Base-by-base conservation (phyloP, 2,113 vertebrate species). In the Lamprologus ornatipinnis region DNA sequence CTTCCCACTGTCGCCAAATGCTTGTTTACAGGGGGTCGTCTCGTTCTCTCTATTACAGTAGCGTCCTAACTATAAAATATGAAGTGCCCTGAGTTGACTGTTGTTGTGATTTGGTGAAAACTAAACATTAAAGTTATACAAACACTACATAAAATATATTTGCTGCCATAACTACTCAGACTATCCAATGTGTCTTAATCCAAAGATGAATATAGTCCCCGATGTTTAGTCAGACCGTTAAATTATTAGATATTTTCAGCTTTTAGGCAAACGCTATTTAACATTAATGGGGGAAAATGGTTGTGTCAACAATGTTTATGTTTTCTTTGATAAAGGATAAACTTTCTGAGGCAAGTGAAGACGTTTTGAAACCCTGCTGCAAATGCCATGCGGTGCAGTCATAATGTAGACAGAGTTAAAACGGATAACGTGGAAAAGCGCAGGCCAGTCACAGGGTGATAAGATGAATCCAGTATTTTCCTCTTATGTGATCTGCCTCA, bases 381-480 rank as follows among this genome's bases (percentile, higher is more conserved):
- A 80, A 70, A 78, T 65, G 60, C 51, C 13, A 19, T 14, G 4
- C 15, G 19, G 37, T 5, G 5, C 73, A 80, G 6, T 60, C 37
- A 83, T 23, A 35, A 81, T 82, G 55, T 8, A 60, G n/a, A 82
- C 49, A 26, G 35, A 14, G 42, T 13, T 21, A 5, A 60, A 85
- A 70, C 2, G 3, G 17, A 55, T 85, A 23, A 63, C 42, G 21
- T 42, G 28, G 49, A 47, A 83, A 85, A 89, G 84, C 63, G 47
- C 73, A 60, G 53, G 53, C 63, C 33, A 63, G 55, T 86, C 42
- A 49, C 49, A 82, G 57, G 28, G 70, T 85, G 91, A 90, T 89
- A 89, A 89, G 68, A 83, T 17, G 78, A 86, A 82, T 85, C 73
- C 91, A 88, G 42, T 73, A 51, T 89, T 86, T 91, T 90, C 81